phyloP scores from a whole-genome alignment of 2,797 vertebrate genomes.

The Rhinella marina region DNA sequence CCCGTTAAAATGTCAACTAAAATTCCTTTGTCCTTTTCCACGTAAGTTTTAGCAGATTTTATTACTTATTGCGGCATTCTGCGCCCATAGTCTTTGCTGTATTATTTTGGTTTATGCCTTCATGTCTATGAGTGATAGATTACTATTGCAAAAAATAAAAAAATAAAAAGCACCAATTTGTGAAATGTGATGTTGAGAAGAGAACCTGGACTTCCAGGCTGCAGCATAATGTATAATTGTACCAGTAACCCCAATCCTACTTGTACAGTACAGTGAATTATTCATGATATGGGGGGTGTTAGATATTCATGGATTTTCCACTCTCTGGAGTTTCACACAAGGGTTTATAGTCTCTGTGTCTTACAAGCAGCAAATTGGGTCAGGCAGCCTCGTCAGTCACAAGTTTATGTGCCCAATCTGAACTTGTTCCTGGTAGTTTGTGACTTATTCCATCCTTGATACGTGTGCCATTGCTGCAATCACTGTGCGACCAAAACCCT shows the following conservation, averaged over 20 bases:
- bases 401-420: not conserved
- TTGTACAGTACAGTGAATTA: conserved; percentile 12
- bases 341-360: not conserved
- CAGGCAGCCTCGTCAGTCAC: conserved; percentile 1
- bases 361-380: conserved; percentile 28
- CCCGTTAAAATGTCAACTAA: too few relatives aligned
- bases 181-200: not conserved
- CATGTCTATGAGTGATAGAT: not conserved
- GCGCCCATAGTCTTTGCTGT: too few relatives aligned
- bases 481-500: too few relatives aligned
- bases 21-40: too few relatives aligned
- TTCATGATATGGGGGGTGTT: conserved; percentile 24
- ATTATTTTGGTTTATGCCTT: not conserved
- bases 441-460: not conserved
- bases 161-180: not conserved
- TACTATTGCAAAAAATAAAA: not conserved
- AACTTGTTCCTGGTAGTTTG: not conserved
- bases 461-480: not conserved
- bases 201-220: not conserved
- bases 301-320: conserved; percentile 22
- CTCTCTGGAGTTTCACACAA: conserved; percentile 13
- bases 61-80: too few relatives aligned
- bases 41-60: too few relatives aligned
- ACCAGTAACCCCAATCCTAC: conserved; percentile 13
- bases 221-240: not conserved